These are phyloP conservation scores for Syncerus caffer DNA, from an alignment of 2,797 vertebrate genomes.

Conservation along the genomic window DNA sequence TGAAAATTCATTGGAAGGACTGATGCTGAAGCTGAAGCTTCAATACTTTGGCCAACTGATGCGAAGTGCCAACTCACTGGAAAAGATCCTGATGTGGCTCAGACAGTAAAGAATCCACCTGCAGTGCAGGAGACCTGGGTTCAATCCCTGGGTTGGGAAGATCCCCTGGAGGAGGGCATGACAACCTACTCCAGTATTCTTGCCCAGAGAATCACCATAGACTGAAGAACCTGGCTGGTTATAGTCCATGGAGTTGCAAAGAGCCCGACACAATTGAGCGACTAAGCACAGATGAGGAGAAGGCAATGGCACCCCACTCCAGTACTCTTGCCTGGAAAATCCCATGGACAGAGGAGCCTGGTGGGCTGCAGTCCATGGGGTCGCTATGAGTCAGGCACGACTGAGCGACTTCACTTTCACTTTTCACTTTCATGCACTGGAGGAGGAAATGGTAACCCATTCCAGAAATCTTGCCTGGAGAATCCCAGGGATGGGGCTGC, in stretches of 20 bases:
- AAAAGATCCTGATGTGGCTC: not conserved
- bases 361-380: too few species aligned
- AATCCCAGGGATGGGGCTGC: too few species aligned
- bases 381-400: too few species aligned
- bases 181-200: not conserved
- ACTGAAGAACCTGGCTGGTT: not conserved
- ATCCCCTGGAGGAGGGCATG: not conserved
- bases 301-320: too few species aligned
- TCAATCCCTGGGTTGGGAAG: not conserved
- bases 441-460: too few species aligned
- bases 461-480: too few species aligned
- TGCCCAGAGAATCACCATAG: not conserved
- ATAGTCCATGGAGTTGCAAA: not conserved
- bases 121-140: accelerated
- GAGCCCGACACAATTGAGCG: not conserved
- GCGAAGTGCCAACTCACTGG: not conserved
- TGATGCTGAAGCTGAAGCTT: not conserved
- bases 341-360: too few species aligned
- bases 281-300: not conserved
- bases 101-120: not conserved
- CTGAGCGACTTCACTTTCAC: too few species aligned
- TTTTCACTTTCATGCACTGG: too few species aligned
- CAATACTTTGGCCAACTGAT: not conserved
- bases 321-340: too few species aligned
- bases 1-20: not conserved